A percentile compares a stretch with the other conserved stretches of the same genome.
phyloP scores from a whole-genome alignment of 2,113 vertebrate genomes.

The Catharus bicknelli region DNA sequence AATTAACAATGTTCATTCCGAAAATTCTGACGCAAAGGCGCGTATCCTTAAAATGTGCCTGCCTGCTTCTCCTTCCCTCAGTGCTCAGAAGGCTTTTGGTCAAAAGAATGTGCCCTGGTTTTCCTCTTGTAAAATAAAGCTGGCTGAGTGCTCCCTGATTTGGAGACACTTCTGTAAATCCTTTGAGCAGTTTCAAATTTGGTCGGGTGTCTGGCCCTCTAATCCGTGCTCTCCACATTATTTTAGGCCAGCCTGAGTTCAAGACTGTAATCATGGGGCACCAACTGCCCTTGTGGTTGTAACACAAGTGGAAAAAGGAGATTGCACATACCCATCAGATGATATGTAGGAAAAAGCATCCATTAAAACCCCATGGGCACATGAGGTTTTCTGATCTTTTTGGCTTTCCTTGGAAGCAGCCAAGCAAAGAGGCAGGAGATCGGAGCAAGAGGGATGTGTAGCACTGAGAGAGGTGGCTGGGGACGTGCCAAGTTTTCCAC shows the following conservation, averaged over 20 bases:
- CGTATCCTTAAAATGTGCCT: neutral
- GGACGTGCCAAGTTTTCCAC: neutral
- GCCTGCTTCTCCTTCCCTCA: neutral
- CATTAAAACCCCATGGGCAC: neutral
- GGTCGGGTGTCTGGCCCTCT: neutral
- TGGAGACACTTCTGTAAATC: neutral
- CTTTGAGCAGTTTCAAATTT: neutral
- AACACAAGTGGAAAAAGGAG: neutral
- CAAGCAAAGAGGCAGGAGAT: neutral
- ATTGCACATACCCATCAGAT: neutral
- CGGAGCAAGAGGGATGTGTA: rapidly evolving
- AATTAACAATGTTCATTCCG: neutral
- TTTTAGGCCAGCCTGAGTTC: conserved; percentile 1
- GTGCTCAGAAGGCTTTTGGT: neutral
- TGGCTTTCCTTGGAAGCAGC: neutral
- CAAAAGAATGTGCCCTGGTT: neutral
- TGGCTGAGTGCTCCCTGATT: neutral
- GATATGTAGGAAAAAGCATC: neutral
- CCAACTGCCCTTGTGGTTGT: neutral
- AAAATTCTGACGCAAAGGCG: neutral
- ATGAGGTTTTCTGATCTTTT: neutral
- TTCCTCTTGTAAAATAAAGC: neutral
- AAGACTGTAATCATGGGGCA: neutral
- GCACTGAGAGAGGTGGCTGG: neutral
- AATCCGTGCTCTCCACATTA: neutral